These are phyloP conservation scores for Enteromius viviparus DNA, from an alignment of 2,797 vertebrate genomes.

Conservation along the genomic window DNA sequence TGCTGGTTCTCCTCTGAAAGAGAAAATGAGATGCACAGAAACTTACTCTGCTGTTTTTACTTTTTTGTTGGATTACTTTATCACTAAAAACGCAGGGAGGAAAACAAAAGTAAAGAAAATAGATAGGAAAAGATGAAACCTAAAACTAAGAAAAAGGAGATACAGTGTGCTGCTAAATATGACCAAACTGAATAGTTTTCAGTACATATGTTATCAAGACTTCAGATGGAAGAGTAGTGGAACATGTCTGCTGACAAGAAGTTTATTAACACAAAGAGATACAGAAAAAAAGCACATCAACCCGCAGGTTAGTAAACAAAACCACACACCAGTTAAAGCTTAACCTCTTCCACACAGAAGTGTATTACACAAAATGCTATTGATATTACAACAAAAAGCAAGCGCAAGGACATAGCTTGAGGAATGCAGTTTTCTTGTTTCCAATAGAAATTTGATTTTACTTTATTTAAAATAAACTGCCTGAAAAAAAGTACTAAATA, in stretches of 20 bases:
- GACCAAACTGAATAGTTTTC: background rate
- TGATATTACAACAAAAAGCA: background rate
- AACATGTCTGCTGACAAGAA: constrained; percentile 25
- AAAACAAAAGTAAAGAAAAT: background rate
- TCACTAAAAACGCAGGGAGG: background rate
- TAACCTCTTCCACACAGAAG: background rate
- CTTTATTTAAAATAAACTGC: background rate
- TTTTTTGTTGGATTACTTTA: background rate
- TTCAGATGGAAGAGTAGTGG: constrained; percentile 10
- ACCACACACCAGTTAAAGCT: background rate
- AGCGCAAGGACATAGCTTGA: background rate
- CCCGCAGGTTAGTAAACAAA: background rate
- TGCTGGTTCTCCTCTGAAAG: constrained; percentile 87
- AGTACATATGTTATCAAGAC: background rate
- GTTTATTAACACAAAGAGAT: constrained; percentile 28
- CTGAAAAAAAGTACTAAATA: background rate
- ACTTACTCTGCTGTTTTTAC: background rate
- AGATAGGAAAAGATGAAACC: background rate
- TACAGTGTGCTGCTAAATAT: background rate
- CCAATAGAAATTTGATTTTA: background rate
- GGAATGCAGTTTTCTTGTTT: background rate
- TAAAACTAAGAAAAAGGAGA: background rate
- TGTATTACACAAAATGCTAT: background rate
- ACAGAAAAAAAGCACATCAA: constrained; percentile 4
- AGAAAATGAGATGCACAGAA: constrained; percentile 7